Evolutionary conservation across 2,888 invertebrate species (phyloP), one percentile per base, ranked within the genome.

Genomic region (Campoplex capitator): DNA sequence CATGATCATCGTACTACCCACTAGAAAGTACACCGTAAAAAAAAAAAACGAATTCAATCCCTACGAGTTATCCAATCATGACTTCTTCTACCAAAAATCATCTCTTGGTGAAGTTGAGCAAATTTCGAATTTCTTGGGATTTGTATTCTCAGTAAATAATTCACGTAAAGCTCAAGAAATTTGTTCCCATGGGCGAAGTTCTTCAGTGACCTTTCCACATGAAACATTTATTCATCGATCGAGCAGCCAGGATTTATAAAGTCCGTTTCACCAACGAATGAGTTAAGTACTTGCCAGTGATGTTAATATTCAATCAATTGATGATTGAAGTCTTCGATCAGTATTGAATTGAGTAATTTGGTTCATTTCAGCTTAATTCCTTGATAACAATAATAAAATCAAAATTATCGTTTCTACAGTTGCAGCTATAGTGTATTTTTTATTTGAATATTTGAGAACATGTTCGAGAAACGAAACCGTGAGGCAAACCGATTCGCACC

Each of bases 1-100:
- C 65, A 11, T 51, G 45, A 75, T 74, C 51, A 73, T 85, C 78
- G 48, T 54, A 45, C 74, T 74, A 23, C 54, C 42, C n/a, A 74
- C 74, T 48, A 23, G n/a, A 65, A 70, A 65, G 54, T 79, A 75
- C 32, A 70, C 70, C 65, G 42, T 6, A 42, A 56, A 38, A 51
- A 35, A 42, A 38, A 11, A 42, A n/a, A 68, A 8, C 2, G 18
- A 2, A 58, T 62, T 48, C 18, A 45, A 58, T 35, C 45, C n/a
- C n/a, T 13, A 79, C 51, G 23, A 48, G 16, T 48, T 32, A 58
- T 45, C 7, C 32, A 3, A 16, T 18, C 54, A 45, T 32, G 16
- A 58, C 8, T 51, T 68, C 45, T 35, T 73, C 42, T 28, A 7
- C 42, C 28, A 16, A 18, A 13, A n/a, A 35, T 67, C 54, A 23